Evolutionary conservation across 1,140 invertebrate genomes (phyloP), one percentile per base, ranked within the genome.

Genomic region (Zaprionus nigranus): DNA sequence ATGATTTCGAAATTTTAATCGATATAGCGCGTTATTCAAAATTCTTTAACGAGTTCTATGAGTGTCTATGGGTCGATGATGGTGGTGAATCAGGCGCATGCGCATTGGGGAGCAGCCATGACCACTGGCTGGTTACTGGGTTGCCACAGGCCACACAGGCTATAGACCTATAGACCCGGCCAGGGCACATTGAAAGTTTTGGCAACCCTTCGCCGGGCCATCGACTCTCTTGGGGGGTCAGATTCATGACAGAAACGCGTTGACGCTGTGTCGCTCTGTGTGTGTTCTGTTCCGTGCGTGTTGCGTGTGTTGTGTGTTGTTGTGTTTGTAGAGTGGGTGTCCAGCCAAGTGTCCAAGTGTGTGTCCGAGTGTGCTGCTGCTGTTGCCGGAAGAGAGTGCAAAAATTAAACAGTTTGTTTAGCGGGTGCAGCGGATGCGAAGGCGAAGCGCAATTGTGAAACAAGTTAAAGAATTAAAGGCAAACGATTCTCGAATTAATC

Each of bases 191-290:
- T 3, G 40, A 17, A 46, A 17, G 40, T 46, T 56, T 62, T 74
- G 72, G 66, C 72, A 75, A 75, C 72, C 72, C 72, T 46, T 69
- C 26, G 54, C 17, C n/a, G 40, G 40, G 22, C 26, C 38, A 58
- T 57, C 56, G 53, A 17, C 53, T 69, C 20, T 40, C 58, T 59
- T 54, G 72, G 66, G 66, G 70, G 66, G 66, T 63, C 70, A 68
- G 28, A 66, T 59, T 54, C 62, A 26, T 43, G 62, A 58, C 62
- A 59, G 70, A 73, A 53, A 61, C 66, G 57, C 66, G 66, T 30
- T 61, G 66, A 46, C 36, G 17, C 43, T 59, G 28, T 22, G 30
- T 61, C 58, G 57, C 34, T 46, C 40, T 17, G 40, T 46, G 40
- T 46, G 38, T 40, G 30, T 34, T 34, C n/a, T n/a, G n/a, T 34